These are phyloP conservation scores for Chaetura pelagica DNA, from an alignment of 2,113 vertebrate genomes.

Conservation along the genomic window DNA sequence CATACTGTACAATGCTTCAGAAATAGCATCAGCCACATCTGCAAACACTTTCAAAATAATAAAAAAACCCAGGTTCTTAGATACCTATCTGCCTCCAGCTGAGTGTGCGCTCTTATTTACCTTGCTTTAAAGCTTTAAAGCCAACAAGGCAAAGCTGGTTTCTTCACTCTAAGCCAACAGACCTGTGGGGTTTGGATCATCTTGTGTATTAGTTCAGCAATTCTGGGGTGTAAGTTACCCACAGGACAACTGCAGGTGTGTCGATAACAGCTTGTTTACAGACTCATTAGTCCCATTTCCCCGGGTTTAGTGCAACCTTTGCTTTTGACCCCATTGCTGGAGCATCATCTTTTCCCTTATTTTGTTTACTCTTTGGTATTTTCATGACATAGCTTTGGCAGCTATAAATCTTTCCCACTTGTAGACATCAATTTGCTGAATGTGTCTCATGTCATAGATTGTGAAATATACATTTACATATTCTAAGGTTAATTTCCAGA, in stretches of 20 bases:
- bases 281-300: constrained; percentile 9
- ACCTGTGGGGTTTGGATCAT: not conserved
- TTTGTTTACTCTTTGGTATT: constrained; percentile 74
- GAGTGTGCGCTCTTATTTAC: not conserved
- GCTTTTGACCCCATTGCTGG: constrained; percentile 43
- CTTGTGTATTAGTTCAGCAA: not conserved
- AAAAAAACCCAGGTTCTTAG: not conserved
- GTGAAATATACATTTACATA: constrained; percentile 44
- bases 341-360: constrained; percentile 15
- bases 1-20: not conserved
- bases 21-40: constrained; percentile 44
- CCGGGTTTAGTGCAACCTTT: constrained; percentile 32
- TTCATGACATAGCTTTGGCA: constrained; percentile 75
- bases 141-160: not conserved
- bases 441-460: constrained; percentile 7
- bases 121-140: constrained; percentile 31
- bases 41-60: constrained; percentile 39
- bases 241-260: not conserved
- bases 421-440: constrained; percentile 38
- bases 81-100: constrained; percentile 6
- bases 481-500: constrained; percentile 18
- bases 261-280: not conserved
- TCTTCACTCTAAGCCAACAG: not conserved
- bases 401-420: constrained; percentile 50
- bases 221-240: not conserved